phyloP scores from a whole-genome alignment of 2,113 vertebrate species.

The Felis catus region F.catus_Fca126_mat1.0 CM031412.1:107141001-107141500 shows the following conservation, averaged over 20 bases:
- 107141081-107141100: neutral
- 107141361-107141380: neutral
- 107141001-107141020: slow-evolving; percentile 14
- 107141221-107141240: neutral
- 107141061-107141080: neutral
- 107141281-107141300: neutral
- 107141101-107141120: neutral
- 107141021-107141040: neutral
- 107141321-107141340: neutral
- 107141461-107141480: neutral
- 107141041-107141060: slow-evolving; percentile 4
- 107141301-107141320: neutral
- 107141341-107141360: neutral
- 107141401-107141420: neutral
- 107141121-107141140: neutral
- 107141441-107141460: neutral
- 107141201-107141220: neutral
- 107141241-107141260: neutral
- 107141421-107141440: neutral
- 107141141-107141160: neutral
- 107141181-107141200: neutral
- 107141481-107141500: neutral
- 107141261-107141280: neutral
- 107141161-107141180: neutral
- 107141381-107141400: neutral